phyloP scores from a whole-genome alignment of 2,113 vertebrate genomes.

The Pseudopodoces humilis region DNA sequence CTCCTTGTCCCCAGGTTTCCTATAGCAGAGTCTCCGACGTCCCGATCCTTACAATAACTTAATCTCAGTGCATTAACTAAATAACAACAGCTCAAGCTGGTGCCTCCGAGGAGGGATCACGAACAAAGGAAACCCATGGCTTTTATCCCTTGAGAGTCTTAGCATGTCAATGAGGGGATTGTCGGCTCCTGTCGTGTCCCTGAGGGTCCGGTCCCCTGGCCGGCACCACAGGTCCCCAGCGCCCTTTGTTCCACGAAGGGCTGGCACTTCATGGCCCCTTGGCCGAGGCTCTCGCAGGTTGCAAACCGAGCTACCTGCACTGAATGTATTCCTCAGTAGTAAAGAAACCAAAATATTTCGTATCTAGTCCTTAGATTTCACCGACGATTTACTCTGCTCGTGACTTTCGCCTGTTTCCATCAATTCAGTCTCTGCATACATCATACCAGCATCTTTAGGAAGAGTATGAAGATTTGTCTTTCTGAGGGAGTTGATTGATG shows the following conservation, averaged over 20 bases:
- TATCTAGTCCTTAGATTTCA: background rate
- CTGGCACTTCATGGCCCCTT: background rate
- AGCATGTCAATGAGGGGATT: accelerated
- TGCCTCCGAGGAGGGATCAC: background rate
- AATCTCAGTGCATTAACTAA: background rate
- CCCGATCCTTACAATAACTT: background rate
- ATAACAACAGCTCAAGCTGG: background rate
- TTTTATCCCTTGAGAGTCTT: background rate
- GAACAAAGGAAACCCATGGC: background rate
- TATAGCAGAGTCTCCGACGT: background rate
- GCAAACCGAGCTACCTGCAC: background rate
- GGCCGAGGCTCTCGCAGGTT: background rate
- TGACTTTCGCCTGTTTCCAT: background rate
- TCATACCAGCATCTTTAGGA: background rate
- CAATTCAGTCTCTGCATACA: background rate
- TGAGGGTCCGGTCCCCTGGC: background rate
- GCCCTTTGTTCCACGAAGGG: background rate
- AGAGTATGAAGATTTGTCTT: background rate
- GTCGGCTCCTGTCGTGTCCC: background rate
- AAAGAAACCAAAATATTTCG: background rate
- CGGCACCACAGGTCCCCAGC: accelerated
- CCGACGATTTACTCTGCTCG: background rate
- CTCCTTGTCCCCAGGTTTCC: background rate
- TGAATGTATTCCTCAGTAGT: background rate
- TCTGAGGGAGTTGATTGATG: background rate